Evolutionary conservation across 2,888 invertebrate species (phyloP), one percentile per base, ranked within the genome.

Genomic region (Steinernema carpocapsae): DNA sequence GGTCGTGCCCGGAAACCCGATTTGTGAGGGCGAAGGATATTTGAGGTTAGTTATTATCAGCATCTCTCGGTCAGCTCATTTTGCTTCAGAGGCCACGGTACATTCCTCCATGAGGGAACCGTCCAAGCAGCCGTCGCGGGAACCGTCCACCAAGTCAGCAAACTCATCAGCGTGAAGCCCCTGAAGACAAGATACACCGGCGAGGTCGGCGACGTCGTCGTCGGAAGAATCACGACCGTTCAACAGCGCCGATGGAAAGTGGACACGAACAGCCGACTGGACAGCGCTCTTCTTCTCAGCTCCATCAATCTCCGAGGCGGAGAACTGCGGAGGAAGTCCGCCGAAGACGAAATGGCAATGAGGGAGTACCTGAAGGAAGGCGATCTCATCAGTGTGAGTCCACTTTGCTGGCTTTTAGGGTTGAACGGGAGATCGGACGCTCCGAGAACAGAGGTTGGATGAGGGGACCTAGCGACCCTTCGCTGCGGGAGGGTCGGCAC

Each of bases 341-440:
- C 92, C 4, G 96, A 99, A 90, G 99, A 99, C 90, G 97, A 99
- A 88, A 93, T 95, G 87, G 93, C 94, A 91, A 99, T 99, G 99
- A 91, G 97, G 73, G 92, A 93, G 79, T 95, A 95, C 88, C 90
- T 97, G 70, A 92, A 93, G 88, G 95, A 96, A 89, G 95, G 95
- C 22, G 99, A 99, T 89, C 90, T 99, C 0, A 94, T 99, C 77
- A 95, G 95, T 89, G 97, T 89, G 85, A 59, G 77, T 42, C 56
- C 26, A n/a, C n/a, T n/a, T n/a, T n/a, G n/a, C n/a, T n/a, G n/a
- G n/a, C n/a, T n/a, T n/a, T n/a, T n/a, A n/a, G n/a, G n/a, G n/a
- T n/a, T n/a, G n/a, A n/a, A n/a, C n/a, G n/a, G n/a, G n/a, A n/a
- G n/a, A n/a, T n/a, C n/a, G n/a, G n/a, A n/a, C n/a, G n/a, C n/a